Percentiles rank a stretch among this genome's conserved stretches.
Evolutionary conservation across 2,113 vertebrate species (phyloP).

Genomic region (Cryptotis parvus): DNA sequence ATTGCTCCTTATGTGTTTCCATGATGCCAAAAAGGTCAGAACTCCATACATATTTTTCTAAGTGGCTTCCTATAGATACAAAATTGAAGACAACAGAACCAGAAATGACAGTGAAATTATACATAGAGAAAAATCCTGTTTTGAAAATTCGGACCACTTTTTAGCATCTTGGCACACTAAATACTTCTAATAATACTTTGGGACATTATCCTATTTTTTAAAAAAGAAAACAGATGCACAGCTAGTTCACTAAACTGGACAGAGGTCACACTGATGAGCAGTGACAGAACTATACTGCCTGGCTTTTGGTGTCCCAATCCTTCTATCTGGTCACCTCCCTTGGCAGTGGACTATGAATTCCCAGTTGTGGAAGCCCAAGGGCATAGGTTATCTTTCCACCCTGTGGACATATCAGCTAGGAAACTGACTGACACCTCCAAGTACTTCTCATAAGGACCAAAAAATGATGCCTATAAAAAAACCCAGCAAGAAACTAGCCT

Average conservation of each 20-base stretch:
- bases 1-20: background rate
- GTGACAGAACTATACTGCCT: background rate
- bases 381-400: background rate
- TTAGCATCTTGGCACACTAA: background rate
- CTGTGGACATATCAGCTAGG: background rate
- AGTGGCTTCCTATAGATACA: background rate
- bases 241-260: background rate
- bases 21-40: background rate
- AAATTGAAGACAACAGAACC: background rate
- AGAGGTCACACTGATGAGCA: no score
- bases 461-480: background rate
- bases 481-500: no score
- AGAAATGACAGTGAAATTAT: background rate
- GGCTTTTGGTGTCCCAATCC: accelerated
- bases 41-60: background rate
- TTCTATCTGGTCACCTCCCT: accelerated
- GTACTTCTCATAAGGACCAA: background rate
- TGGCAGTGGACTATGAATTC: background rate
- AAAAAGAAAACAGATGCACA: background rate
- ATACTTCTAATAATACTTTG: background rate
- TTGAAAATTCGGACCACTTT: background rate
- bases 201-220: background rate
- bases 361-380: accelerated
- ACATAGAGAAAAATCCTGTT: background rate
- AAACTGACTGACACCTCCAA: background rate